phyloP scores from a whole-genome alignment of 2,888 invertebrate species.

The Actias luna region DNA sequence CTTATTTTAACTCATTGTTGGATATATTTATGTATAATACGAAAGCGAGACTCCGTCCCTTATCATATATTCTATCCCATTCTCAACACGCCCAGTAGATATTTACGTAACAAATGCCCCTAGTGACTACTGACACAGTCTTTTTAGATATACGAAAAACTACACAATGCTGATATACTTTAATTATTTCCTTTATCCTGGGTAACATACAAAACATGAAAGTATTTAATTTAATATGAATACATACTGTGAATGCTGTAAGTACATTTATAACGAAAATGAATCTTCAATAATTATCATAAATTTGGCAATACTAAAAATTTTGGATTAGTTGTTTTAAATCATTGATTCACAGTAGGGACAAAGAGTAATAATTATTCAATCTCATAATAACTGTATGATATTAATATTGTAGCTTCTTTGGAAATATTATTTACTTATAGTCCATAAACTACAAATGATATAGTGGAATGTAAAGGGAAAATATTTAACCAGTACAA shows the following conservation, averaged over 20 bases:
- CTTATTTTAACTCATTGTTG: conserved; percentile 60
- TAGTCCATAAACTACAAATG: conserved; percentile 21
- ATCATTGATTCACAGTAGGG: neutral
- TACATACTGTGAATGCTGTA: no score
- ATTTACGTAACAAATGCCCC: conserved; percentile 75
- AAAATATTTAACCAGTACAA: conserved; percentile 56
- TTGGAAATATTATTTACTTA: neutral
- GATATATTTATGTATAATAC: conserved; percentile 63
- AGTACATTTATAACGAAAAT: no score
- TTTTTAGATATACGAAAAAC: conserved; percentile 53
- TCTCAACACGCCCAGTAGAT: conserved; percentile 76
- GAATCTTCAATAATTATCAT: no score
- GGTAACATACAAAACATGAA: conserved; percentile 13
- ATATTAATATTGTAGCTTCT: neutral
- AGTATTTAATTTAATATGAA: no score
- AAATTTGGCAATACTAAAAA: no score
- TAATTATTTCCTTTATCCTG: conserved; percentile 50
- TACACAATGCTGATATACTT: conserved; percentile 53
- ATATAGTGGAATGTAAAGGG: conserved; percentile 49
- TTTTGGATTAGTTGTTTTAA: no score
- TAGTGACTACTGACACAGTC: conserved; percentile 70
- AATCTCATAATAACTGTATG: neutral
- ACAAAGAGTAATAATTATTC: neutral
- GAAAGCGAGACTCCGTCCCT: conserved; percentile 67
- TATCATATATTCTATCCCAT: conserved; percentile 77